Conservation (phyloP, 1,140 invertebrate genomes). For the Drosophila tani region DNA sequence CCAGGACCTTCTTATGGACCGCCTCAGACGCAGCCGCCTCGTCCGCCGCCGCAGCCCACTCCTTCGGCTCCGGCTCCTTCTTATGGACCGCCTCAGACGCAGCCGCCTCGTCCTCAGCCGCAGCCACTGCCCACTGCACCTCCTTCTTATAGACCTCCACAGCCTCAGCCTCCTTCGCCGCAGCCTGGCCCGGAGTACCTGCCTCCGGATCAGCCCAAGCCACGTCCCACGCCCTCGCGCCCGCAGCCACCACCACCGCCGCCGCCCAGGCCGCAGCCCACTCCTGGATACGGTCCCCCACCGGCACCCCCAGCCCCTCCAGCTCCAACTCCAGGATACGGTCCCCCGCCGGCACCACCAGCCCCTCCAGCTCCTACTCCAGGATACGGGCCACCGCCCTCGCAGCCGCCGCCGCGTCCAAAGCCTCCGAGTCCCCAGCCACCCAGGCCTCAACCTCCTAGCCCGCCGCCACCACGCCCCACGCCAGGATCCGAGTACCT, state of each 20-base stretch:
- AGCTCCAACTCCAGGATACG: slow-evolving; percentile 31
- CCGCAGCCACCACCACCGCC: slow-evolving; percentile 48
- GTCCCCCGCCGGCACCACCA: slow-evolving; percentile 26
- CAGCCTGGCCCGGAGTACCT: slow-evolving; percentile 65
- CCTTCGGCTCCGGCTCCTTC: slow-evolving; percentile 40
- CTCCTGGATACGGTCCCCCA: slow-evolving; percentile 48
- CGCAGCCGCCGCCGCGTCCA: slow-evolving; percentile 14
- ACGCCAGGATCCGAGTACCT: slow-evolving; percentile 57
- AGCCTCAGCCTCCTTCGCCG: slow-evolving; percentile 43
- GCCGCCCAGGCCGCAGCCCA: slow-evolving; percentile 33
- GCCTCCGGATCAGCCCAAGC: slow-evolving; percentile 66
- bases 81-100: slow-evolving; percentile 55
- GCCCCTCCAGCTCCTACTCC: slow-evolving; percentile 20
- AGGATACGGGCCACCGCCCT: slow-evolving; percentile 32
- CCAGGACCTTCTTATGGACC: no score
- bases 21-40: no score
- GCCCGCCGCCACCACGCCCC: slow-evolving; percentile 29
- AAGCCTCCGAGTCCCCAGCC: slow-evolving; percentile 45
- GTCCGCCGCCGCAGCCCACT: background rate
- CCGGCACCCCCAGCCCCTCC: slow-evolving; percentile 31
- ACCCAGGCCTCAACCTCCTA: slow-evolving; percentile 43
- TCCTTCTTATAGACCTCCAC: slow-evolving; percentile 51
- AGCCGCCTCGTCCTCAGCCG: slow-evolving; percentile 37
- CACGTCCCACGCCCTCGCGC: slow-evolving; percentile 36
- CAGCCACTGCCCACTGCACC: slow-evolving; percentile 23